Evolutionary conservation across 2,797 vertebrate species (phyloP).

Genomic region (Limnodromus scolopaceus): DNA sequence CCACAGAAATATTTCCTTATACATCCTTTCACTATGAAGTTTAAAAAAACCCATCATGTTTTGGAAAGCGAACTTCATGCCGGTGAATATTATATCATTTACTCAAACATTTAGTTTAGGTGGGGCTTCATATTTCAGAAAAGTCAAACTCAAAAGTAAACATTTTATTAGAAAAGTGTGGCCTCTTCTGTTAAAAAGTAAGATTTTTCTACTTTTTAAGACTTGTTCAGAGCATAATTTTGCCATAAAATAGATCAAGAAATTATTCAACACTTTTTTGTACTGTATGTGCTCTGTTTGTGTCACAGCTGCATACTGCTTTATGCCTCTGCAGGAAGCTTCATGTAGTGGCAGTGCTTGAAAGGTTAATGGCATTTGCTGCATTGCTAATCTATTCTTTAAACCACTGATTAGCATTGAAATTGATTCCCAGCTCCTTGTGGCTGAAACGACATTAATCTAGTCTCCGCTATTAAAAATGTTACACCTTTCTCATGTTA

Average conservation of each 20-base stretch:
- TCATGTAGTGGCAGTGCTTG: conserved; percentile 28
- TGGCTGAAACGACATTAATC: conserved; percentile 75
- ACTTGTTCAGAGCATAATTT: neutral
- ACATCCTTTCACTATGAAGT: neutral
- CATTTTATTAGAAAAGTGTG: neutral
- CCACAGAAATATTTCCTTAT: neutral
- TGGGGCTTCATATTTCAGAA: neutral
- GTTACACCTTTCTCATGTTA: conserved; percentile 69
- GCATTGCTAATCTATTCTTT: conserved; percentile 74
- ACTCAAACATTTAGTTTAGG: neutral
- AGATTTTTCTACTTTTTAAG: neutral
- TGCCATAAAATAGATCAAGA: neutral
- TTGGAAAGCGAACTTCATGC: neutral
- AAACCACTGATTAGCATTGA: conserved; percentile 77
- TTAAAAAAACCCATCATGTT: neutral
- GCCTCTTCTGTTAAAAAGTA: neutral
- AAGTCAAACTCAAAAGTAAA: neutral
- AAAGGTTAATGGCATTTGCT: conserved; percentile 73
- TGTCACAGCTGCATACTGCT: conserved; percentile 24
- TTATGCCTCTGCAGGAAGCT: conserved; percentile 47
- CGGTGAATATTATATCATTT: neutral
- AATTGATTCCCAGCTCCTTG: conserved; percentile 75
- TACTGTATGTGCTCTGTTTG: neutral
- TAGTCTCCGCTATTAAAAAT: conserved; percentile 71
- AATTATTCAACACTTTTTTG: neutral